Conservation (phyloP, 2,113 vertebrate species). For the Nettapus auritus region DNA sequence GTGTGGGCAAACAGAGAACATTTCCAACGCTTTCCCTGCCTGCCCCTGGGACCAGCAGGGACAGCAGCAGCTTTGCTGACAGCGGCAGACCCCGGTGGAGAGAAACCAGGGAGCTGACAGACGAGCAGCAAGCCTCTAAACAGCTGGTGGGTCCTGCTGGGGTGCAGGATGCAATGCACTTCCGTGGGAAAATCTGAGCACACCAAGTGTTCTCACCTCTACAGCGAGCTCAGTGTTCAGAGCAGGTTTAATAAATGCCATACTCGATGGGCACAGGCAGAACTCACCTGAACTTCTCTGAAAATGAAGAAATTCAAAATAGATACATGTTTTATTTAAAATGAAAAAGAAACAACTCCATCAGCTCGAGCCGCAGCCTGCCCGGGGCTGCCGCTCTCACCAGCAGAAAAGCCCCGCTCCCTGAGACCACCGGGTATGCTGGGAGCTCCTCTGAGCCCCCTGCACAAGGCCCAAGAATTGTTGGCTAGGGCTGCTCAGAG, state of each 20-base stretch:
- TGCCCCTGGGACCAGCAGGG: background rate
- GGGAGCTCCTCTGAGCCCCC: background rate
- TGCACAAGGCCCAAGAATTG: rapidly evolving
- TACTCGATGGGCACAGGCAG: background rate
- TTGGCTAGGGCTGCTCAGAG: background rate
- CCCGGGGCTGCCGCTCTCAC: background rate
- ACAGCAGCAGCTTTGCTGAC: background rate
- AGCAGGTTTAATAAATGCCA: background rate
- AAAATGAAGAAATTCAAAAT: background rate
- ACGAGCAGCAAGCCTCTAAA: background rate
- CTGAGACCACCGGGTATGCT: background rate
- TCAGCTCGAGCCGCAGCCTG: background rate
- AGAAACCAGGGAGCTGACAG: background rate
- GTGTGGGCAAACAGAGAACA: rapidly evolving
- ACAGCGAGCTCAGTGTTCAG: background rate
- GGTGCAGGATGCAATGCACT: background rate
- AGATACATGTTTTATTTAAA: background rate
- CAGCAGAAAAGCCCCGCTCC: background rate
- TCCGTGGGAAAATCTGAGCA: background rate
- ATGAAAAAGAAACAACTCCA: background rate
- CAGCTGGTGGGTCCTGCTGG: background rate
- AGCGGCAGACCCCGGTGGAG: rapidly evolving
- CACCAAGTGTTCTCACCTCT: background rate
- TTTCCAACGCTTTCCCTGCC: background rate
- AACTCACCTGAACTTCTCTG: background rate